Percentiles rank a stretch among this genome's conserved stretches.
Conservation (phyloP, 1,140 invertebrate species). For the Eciton burchellii region DNA sequence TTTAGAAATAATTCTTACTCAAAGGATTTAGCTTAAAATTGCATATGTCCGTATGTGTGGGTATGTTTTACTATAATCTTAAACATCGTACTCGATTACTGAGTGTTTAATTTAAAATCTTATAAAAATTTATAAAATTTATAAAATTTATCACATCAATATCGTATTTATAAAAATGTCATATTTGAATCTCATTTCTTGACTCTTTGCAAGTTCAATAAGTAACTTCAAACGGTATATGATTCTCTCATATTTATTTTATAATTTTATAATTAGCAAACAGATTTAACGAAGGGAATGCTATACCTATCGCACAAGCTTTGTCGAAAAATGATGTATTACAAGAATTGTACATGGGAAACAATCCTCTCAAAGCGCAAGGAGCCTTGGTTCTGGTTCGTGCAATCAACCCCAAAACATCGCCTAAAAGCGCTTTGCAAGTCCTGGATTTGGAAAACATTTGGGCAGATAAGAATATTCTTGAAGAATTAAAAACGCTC, state of each 20-base stretch:
- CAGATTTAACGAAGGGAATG: slow-evolving; percentile 73
- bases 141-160: too few species aligned
- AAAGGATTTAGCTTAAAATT: neutral
- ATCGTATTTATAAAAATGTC: too few species aligned
- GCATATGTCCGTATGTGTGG: too few species aligned
- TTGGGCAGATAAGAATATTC: slow-evolving; percentile 79
- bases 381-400: slow-evolving; percentile 75
- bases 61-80: neutral
- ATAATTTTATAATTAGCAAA: slow-evolving; percentile 73
- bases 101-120: too few species aligned
- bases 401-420: slow-evolving; percentile 55
- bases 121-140: too few species aligned
- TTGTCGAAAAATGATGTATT: slow-evolving; percentile 76
- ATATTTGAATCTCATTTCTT: too few species aligned
- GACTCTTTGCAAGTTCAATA: too few species aligned
- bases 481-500: slow-evolving; percentile 76
- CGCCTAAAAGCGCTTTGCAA: slow-evolving; percentile 69
- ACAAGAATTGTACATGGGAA: slow-evolving; percentile 73
- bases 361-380: slow-evolving; percentile 77
- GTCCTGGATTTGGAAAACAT: slow-evolving; percentile 82
- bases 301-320: slow-evolving; percentile 69
- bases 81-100: neutral
- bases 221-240: neutral
- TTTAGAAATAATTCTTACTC: neutral
- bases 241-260: slow-evolving; percentile 2